A percentile compares a stretch with the other conserved stretches of the same genome.
Conservation (phyloP, 2,113 vertebrate genomes). For the Apus apus region DNA sequence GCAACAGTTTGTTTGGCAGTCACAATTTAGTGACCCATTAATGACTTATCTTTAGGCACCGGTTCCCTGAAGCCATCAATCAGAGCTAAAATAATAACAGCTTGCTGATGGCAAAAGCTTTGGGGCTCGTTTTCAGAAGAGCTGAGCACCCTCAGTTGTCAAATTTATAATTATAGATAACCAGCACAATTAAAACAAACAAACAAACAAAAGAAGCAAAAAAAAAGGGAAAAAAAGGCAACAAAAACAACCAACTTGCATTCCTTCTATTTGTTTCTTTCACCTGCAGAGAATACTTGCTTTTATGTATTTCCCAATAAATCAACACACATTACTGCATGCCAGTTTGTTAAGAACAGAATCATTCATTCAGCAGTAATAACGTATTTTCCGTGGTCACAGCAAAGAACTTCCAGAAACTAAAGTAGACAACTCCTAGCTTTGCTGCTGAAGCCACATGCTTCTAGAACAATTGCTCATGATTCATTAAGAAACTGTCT, state of each 20-base stretch:
- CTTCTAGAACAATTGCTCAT: not conserved
- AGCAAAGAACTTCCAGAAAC: not conserved
- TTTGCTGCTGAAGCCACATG: not conserved
- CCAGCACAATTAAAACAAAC: not conserved
- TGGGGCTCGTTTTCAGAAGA: slow-evolving; percentile 34
- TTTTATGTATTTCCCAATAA: not conserved
- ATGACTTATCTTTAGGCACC: slow-evolving; percentile 51
- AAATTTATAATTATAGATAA: not conserved
- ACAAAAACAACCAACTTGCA: no score
- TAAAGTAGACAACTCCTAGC: not conserved
- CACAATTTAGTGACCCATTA: slow-evolving; percentile 46
- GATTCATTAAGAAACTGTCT: not conserved
- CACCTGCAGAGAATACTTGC: not conserved
- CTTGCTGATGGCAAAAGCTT: slow-evolving; percentile 18
- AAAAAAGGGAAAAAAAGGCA: not conserved
- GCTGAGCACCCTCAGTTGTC: not conserved
- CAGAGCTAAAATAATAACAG: slow-evolving; percentile 41
- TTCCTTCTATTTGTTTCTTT: not conserved
- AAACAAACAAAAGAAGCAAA: no score
- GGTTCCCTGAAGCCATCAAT: slow-evolving; percentile 34
- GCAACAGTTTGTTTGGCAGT: slow-evolving; percentile 38
- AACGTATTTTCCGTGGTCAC: not conserved
- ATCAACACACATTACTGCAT: not conserved
- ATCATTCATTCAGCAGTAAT: not conserved
- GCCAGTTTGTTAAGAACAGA: not conserved